These are phyloP conservation scores for Strongylocentrotus purpuratus DNA, from an alignment of 35 echinoderm and acorn worm genomes.

Conservation along the genomic window DNA sequence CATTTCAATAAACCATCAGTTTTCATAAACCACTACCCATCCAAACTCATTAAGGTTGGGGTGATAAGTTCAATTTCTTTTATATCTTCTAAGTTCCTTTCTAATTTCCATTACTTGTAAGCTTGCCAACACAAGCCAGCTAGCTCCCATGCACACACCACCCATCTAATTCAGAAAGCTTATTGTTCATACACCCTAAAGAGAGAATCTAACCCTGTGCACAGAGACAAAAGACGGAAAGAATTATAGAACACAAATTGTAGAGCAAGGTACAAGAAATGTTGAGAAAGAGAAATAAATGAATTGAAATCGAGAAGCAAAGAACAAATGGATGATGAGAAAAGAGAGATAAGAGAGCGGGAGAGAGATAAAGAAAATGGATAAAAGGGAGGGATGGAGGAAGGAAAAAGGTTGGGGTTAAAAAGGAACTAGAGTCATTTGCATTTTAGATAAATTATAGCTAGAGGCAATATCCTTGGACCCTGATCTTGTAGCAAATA, in stretches of 20 bases:
- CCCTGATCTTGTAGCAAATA: conserved; percentile 37
- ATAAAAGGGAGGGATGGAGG: conserved; percentile 2
- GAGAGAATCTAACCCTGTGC: neutral
- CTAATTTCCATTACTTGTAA: neutral
- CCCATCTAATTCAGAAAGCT: neutral
- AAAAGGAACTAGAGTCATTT: conserved; percentile 42
- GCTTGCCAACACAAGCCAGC: neutral
- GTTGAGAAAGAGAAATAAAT: conserved; percentile 16
- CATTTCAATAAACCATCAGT: neutral
- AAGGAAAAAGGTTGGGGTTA: neutral
- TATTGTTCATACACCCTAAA: neutral
- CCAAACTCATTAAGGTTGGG: neutral
- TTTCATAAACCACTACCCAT: neutral
- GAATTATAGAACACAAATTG: conserved; percentile 21
- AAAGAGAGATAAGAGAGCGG: neutral
- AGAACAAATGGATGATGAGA: conserved; percentile 16
- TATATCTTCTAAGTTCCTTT: neutral
- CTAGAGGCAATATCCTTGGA: conserved; percentile 32
- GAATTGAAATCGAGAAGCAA: conserved; percentile 25
- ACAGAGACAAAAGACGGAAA: neutral
- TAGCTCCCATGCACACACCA: neutral
- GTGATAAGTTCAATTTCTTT: neutral
- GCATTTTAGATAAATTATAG: conserved; percentile 49
- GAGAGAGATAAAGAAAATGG: neutral
- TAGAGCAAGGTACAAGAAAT: neutral